Percentiles rank a stretch among this genome's conserved stretches.
These are phyloP conservation scores for Priocnemis perturbator DNA, from an alignment of 2,888 invertebrate species.

Conservation along the genomic window DNA sequence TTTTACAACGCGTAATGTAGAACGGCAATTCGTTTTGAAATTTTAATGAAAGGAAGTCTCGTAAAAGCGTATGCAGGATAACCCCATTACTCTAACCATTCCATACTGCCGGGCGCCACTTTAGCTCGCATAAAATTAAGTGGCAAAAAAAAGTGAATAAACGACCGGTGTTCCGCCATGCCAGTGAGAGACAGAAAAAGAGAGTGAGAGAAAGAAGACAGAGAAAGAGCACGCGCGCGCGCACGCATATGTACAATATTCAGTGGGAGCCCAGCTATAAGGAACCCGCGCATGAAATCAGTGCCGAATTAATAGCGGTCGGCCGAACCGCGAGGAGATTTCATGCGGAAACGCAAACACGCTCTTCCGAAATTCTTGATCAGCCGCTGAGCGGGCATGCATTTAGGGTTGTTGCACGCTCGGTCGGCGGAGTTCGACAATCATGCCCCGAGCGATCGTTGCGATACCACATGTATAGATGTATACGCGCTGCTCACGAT, in stretches of 20 bases:
- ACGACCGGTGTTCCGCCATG: slow-evolving; percentile 3
- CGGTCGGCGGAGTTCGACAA: no score
- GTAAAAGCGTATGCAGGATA: slow-evolving; percentile 50
- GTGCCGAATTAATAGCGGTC: background rate
- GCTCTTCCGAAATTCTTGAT: no score
- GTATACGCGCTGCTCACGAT: no score
- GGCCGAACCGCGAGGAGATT: no score
- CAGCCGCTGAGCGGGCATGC: no score
- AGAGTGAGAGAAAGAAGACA: slow-evolving; percentile 5
- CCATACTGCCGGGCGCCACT: slow-evolving; percentile 26
- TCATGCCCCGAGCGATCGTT: no score
- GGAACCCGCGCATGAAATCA: background rate
- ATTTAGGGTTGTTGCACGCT: no score
- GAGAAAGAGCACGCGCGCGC: background rate
- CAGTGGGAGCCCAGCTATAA: background rate
- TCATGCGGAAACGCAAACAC: no score
- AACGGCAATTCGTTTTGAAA: slow-evolving; percentile 48
- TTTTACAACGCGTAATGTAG: slow-evolving; percentile 46
- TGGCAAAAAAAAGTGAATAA: slow-evolving; percentile 25
- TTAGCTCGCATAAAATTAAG: slow-evolving; percentile 32
- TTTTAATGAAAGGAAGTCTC: slow-evolving; percentile 54
- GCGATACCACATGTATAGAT: no score
- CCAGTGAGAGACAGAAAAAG: background rate
- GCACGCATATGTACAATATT: background rate
- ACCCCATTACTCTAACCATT: slow-evolving; percentile 51